phyloP scores from a whole-genome alignment of 2,797 vertebrate species.

The Clarias platycephalus region DNA sequence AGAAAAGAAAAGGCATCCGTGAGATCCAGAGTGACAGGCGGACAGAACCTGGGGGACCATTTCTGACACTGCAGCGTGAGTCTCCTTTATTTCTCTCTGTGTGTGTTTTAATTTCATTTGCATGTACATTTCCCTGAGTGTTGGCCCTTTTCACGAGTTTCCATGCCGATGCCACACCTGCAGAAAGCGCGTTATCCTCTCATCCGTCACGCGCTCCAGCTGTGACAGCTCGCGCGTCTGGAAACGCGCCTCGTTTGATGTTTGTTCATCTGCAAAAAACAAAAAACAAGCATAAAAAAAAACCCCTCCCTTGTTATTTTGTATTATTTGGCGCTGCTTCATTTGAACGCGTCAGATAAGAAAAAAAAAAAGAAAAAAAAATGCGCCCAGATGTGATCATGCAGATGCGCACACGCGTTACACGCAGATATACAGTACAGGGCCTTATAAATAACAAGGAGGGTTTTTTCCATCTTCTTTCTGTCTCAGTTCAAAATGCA shows the following conservation, averaged over 20 bases:
- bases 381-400: not conserved
- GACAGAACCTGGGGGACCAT: not conserved
- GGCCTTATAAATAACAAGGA: not conserved
- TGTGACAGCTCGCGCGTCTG: not conserved
- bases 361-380: not conserved
- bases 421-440: not conserved
- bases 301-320: not conserved
- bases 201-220: constrained; percentile 16
- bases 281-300: no score
- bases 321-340: not conserved
- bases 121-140: not conserved
- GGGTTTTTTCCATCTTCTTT: no score
- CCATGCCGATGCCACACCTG: constrained; percentile 54
- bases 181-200: constrained; percentile 41
- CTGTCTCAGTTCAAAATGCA: not conserved
- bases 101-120: constrained; percentile 12
- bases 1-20: constrained; percentile 3
- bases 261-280: not conserved
- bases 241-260: not conserved
- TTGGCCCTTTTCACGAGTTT: constrained; percentile 20
- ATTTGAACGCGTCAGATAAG: not conserved
- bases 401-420: constrained; percentile 3
- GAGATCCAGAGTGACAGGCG: constrained; percentile 14
- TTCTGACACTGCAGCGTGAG: constrained; percentile 48
- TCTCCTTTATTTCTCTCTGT: not conserved